phyloP scores from a whole-genome alignment of 2,888 invertebrate species.

The Rhagium mordax region DNA sequence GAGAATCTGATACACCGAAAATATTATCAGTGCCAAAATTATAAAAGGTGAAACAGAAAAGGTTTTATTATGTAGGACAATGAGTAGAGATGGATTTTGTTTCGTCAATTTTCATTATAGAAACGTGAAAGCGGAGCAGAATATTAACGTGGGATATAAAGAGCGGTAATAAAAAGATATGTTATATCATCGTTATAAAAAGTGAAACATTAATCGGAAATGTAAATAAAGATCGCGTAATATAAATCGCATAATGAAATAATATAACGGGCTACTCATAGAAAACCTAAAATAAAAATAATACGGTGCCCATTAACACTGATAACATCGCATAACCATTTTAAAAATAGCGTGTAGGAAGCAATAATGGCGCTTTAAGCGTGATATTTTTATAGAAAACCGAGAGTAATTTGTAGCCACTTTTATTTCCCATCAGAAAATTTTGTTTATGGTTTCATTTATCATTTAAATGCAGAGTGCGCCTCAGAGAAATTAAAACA shows the following conservation, averaged over 20 bases:
- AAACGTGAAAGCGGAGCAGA: too few species aligned
- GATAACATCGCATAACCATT: conserved; percentile 23
- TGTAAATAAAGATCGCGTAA: neutral
- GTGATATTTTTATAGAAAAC: conserved; percentile 29
- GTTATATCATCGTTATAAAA: too few species aligned
- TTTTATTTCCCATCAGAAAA: conserved; percentile 28
- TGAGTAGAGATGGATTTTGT: too few species aligned
- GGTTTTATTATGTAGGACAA: too few species aligned
- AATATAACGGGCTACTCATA: conserved; percentile 12
- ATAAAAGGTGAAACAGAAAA: too few species aligned
- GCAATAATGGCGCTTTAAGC: conserved; percentile 24
- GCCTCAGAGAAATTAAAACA: conserved; percentile 2
- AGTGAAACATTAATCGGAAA: neutral
- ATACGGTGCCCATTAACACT: conserved; percentile 19
- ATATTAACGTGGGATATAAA: too few species aligned
- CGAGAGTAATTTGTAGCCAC: conserved; percentile 19
- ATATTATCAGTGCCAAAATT: too few species aligned
- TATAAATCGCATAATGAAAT: conserved; percentile 8
- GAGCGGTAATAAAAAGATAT: too few species aligned
- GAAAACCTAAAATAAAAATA: conserved; percentile 25
- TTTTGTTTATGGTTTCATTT: conserved; percentile 21
- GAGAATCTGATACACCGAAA: too few species aligned
- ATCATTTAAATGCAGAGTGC: conserved; percentile 20
- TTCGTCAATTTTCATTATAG: too few species aligned
- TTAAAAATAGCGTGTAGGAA: conserved; percentile 20